Conservation (phyloP, 2,888 invertebrate genomes). For the Chaetogeoica ovagalla region DNA sequence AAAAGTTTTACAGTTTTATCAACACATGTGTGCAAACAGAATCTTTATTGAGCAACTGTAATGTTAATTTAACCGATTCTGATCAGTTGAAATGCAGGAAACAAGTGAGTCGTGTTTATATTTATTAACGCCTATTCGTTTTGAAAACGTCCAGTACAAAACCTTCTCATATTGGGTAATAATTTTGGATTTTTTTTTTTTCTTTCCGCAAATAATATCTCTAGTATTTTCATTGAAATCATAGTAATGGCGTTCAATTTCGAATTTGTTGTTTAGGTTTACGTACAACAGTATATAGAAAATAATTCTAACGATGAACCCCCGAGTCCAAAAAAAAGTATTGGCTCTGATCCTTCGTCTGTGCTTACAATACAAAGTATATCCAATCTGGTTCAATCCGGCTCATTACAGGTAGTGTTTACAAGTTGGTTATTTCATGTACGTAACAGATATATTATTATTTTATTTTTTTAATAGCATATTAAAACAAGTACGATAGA, state of each 20-base stretch:
- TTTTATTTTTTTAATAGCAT: not conserved
- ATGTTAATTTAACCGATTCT: constrained; percentile 66
- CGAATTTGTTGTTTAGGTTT: constrained; percentile 18
- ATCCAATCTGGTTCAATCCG: constrained; percentile 57
- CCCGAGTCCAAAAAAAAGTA: not conserved
- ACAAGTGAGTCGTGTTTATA: constrained; percentile 18
- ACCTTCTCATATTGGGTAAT: not conserved
- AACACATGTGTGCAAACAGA: constrained; percentile 70
- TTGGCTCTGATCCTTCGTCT: constrained; percentile 16
- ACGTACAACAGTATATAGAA: constrained; percentile 17
- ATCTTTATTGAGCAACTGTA: constrained; percentile 69
- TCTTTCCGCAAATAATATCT: too few species aligned
- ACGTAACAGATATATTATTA: not conserved
- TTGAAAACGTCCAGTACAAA: not conserved
- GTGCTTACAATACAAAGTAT: constrained; percentile 55
- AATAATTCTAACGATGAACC: constrained; percentile 6
- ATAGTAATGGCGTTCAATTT: not conserved
- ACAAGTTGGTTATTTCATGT: constrained; percentile 58
- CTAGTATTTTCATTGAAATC: too few species aligned
- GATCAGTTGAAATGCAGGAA: constrained; percentile 58
- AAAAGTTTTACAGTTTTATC: constrained; percentile 67
- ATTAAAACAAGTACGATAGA: constrained; percentile 32
- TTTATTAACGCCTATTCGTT: constrained; percentile 13
- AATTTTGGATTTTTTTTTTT: too few species aligned
- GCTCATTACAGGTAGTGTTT: constrained; percentile 62